Evolutionary conservation across 2,797 vertebrate genomes (phyloP), one percentile per base, ranked within the genome.

Genomic region (Hephaestus fuliginosus): DNA sequence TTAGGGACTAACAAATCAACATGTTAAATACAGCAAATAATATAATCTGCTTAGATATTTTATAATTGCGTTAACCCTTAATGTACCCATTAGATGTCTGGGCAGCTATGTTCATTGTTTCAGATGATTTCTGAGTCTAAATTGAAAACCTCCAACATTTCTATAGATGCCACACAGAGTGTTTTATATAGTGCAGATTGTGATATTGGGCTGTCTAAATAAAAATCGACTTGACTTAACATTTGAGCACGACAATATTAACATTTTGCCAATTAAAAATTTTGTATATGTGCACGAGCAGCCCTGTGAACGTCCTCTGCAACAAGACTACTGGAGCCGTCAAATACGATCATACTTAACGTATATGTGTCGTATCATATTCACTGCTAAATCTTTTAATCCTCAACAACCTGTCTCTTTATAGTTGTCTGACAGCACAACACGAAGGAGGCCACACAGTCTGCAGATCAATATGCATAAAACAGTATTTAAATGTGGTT

Each of bases 321-420:
- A 46, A 39, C 18, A 70, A 46, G 41, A 46, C 20, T 60, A 39
- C 39, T 39, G 7, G 13, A 52, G 64, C 13, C 1, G 0, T 67
- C 17, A 64, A 22, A 79, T 60, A 44, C 36, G 7, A 61, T 55
- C 2, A 15, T 5, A 73, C 15, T 17, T 13, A 28, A 39, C 7
- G 8, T 9, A 39, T 17, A 25, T 60, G 20, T 30, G 28, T 15
- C 30, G 25, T 48, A 53, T 53, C 2, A 53, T 60, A 44, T 52
- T 56, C 30, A 44, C 25, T 17, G 49, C 2, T 43, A 41, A 60
- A 43, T 41, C 7, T 70, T 22, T 48, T 76, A 49, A 65, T 70
- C n/a, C 20, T 51, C 17, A n/a, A 20, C 17, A 33, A 33, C 30
- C 61, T 64, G 0, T 18, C 5, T 68, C 8, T 60, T 22, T 60